A percentile compares a stretch with the other conserved stretches of the same genome.
Conservation (phyloP, 2,888 invertebrate species). For the Spicauda simplicius region DNA sequence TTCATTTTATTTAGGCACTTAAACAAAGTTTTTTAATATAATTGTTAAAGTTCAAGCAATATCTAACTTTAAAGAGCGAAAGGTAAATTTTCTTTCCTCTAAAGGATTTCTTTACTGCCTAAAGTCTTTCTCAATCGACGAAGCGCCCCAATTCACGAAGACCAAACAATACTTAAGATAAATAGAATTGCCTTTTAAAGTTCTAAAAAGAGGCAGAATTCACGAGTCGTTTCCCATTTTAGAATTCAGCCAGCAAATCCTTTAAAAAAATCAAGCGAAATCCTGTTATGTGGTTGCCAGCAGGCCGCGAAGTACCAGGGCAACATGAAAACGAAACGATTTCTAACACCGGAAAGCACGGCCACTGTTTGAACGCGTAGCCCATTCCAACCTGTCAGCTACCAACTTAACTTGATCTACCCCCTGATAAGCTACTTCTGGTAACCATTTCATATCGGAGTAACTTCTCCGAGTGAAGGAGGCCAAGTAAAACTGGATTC, state of each 20-base stretch:
- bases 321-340: conserved; percentile 55
- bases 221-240: conserved; percentile 20
- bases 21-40: conserved; percentile 14
- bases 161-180: conserved; percentile 31
- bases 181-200: conserved; percentile 25
- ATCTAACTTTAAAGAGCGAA: conserved; percentile 1
- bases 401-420: conserved; percentile 46
- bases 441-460: background rate
- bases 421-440: conserved; percentile 24
- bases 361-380: conserved; percentile 52
- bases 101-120: conserved; percentile 14
- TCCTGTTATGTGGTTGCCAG: conserved; percentile 46
- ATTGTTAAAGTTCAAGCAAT: conserved; percentile 12
- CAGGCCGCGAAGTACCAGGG: conserved; percentile 50
- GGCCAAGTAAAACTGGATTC: conserved; percentile 43
- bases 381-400: conserved; percentile 49
- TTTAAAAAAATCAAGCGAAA: conserved; percentile 43
- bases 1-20: conserved; percentile 2
- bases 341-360: conserved; percentile 56
- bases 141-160: conserved; percentile 16
- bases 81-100: conserved; percentile 22
- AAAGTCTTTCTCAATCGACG: conserved; percentile 17
- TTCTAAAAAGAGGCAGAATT: conserved; percentile 19
- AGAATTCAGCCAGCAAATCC: conserved; percentile 24
- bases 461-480: conserved; percentile 22